These are phyloP conservation scores for Lysiphlebus fabarum DNA, from an alignment of 1,140 invertebrate genomes.

Conservation along the genomic window DNA sequence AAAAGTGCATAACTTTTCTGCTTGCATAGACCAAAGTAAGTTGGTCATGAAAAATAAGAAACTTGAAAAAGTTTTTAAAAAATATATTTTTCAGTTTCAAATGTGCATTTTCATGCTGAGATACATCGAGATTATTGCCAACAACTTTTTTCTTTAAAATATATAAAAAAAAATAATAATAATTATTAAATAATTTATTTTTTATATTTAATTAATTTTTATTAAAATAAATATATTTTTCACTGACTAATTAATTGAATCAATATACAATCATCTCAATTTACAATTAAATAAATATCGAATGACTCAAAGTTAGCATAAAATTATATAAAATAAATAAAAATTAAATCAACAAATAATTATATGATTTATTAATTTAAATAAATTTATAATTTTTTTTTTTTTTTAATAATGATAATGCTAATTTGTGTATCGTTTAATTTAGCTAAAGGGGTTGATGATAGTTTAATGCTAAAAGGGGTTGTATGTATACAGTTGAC, in stretches of 20 bases:
- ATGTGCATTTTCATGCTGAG: neutral
- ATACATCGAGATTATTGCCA: slow-evolving; percentile 15
- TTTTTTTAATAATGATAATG: too few species aligned
- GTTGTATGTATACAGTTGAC: too few species aligned
- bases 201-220: too few species aligned
- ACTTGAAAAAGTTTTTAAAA: slow-evolving; percentile 18
- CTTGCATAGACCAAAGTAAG: slow-evolving; percentile 15
- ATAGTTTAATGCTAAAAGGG: too few species aligned
- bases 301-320: slow-evolving; percentile 29
- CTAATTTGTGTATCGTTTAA: too few species aligned
- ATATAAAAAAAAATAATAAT: neutral
- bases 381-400: too few species aligned
- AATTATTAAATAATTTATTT: neutral
- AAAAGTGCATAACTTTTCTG: slow-evolving; percentile 16
- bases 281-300: slow-evolving; percentile 39
- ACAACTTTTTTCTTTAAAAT: neutral
- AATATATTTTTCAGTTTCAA: slow-evolving; percentile 10
- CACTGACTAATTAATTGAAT: too few species aligned
- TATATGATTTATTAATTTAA: too few species aligned
- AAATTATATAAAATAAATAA: slow-evolving; percentile 1
- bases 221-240: too few species aligned
- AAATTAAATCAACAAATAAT: neutral
- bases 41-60: slow-evolving; percentile 8
- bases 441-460: too few species aligned
- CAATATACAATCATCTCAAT: slow-evolving; percentile 41